phyloP scores from a whole-genome alignment of 2,113 vertebrate species.

The Athene noctua region DNA sequence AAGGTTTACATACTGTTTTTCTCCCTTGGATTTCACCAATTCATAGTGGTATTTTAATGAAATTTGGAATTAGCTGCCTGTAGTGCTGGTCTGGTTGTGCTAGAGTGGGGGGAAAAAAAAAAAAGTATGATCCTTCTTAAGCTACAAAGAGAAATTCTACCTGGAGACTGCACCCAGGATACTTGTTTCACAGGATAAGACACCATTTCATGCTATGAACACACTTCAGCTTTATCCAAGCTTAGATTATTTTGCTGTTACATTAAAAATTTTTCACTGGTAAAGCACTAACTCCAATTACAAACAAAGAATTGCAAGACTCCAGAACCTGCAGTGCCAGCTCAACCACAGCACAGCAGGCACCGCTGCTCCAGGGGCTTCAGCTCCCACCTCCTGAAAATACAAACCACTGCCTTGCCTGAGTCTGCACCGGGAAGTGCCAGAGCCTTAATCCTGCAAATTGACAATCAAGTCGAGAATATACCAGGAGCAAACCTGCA shows the following conservation, averaged over 20 bases:
- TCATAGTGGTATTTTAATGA: not conserved
- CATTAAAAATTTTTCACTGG: not conserved
- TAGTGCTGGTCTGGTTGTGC: not conserved
- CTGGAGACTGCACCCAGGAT: accelerated
- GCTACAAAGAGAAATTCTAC: not conserved
- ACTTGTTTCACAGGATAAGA: accelerated
- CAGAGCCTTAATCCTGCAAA: not conserved
- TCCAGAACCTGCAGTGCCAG: accelerated
- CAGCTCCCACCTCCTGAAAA: not conserved
- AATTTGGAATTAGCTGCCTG: not conserved
- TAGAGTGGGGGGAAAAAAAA: accelerated
- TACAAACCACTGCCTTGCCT: accelerated
- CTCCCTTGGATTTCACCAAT: not conserved
- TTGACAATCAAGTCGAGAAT: accelerated
- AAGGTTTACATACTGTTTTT: not conserved
- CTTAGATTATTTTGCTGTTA: too few relatives aligned
- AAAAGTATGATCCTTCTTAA: accelerated
- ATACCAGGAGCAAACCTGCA: not conserved
- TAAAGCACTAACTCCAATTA: not conserved
- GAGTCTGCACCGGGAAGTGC: accelerated
- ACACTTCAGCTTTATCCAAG: accelerated
- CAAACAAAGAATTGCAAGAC: not conserved
- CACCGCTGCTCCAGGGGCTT: not conserved
- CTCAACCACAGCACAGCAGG: not conserved
- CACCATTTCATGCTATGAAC: accelerated